Evolutionary conservation across 2,888 invertebrate species (phyloP).

Genomic region (Zygothrica quintamaculata): DNA sequence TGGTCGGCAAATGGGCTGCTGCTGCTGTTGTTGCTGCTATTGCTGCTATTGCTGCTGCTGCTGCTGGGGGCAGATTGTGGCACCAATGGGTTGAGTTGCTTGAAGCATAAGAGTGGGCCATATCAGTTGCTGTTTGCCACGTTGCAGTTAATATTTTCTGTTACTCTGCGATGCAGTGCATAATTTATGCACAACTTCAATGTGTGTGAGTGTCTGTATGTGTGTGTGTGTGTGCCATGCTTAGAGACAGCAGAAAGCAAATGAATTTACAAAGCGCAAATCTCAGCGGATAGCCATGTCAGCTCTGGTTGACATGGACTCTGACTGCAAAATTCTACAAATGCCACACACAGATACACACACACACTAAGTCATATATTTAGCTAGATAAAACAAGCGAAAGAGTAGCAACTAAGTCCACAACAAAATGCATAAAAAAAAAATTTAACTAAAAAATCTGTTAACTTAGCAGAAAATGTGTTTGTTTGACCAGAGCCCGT

Average conservation of each 20-base stretch:
- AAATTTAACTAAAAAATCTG: constrained; percentile 34
- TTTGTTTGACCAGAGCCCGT: constrained; percentile 19
- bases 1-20: not conserved
- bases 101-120: constrained; percentile 6
- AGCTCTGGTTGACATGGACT: constrained; percentile 56
- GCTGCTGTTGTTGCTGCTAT: no score
- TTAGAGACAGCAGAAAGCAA: constrained; percentile 47
- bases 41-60: no score
- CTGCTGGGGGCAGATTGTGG: no score
- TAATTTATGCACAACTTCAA: constrained; percentile 70
- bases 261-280: constrained; percentile 67
- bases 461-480: constrained; percentile 35
- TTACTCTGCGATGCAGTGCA: constrained; percentile 72
- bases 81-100: not conserved
- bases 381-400: no score
- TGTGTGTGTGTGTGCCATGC: constrained; percentile 44
- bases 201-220: constrained; percentile 39
- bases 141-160: constrained; percentile 73
- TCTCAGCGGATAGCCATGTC: constrained; percentile 65
- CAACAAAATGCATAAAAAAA: not conserved
- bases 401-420: no score
- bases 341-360: constrained; percentile 26
- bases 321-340: constrained; percentile 32
- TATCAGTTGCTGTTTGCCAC: constrained; percentile 43
- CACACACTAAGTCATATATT: not conserved